A percentile compares a stretch with the other conserved stretches of the same genome.
Conservation (phyloP, 2,113 vertebrate genomes). For the Hyla sarda region DNA sequence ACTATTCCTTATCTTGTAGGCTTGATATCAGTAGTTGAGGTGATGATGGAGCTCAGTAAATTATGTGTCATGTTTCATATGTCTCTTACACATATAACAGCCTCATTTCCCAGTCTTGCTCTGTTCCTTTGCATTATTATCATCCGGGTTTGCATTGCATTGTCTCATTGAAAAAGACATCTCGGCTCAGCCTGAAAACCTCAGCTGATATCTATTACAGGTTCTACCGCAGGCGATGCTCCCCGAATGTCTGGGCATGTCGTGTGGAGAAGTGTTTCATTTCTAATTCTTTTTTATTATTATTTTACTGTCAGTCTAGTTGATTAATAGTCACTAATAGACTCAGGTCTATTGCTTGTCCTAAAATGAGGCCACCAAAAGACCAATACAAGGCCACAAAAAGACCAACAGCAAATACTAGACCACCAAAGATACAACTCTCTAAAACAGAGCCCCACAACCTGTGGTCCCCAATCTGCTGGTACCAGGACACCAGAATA, state of each 20-base stretch:
- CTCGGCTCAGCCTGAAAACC: background rate
- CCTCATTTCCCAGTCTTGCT: background rate
- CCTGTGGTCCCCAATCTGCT: background rate
- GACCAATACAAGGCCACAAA: background rate
- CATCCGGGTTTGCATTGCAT: background rate
- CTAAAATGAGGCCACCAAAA: background rate
- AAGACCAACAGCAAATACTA: background rate
- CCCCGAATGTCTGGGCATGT: background rate
- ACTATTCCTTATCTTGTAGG: background rate
- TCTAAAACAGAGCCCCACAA: background rate
- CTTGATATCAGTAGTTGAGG: background rate
- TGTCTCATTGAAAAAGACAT: slow-evolving; percentile 13
- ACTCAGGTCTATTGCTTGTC: background rate
- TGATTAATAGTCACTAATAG: background rate
- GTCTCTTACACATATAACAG: background rate
- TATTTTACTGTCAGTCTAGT: background rate
- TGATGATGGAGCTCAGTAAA: background rate
- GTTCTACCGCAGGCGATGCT: background rate
- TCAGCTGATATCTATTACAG: slow-evolving; percentile 2
- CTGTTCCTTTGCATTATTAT: background rate
- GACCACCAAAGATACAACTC: background rate
- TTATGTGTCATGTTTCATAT: slow-evolving; percentile 23
- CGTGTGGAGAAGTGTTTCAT: background rate
- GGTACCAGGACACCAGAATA: background rate
- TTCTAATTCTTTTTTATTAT: background rate